Conservation (phyloP, 2,113 vertebrate genomes). For the Delphinus delphis region DNA sequence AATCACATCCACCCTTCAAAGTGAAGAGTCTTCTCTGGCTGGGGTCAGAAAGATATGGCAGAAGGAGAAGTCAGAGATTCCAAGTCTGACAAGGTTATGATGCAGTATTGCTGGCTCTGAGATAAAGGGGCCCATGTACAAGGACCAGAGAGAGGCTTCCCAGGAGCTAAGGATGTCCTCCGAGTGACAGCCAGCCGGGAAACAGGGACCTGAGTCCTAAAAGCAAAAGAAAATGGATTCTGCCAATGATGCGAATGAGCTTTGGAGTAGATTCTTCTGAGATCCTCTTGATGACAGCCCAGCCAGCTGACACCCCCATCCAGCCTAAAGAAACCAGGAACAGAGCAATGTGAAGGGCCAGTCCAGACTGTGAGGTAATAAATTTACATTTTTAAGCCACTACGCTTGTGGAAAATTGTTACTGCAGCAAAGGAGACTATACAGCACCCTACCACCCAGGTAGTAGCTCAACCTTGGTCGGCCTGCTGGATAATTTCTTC, state of each 20-base stretch:
- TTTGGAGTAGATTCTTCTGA: no score
- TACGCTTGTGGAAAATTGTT: not conserved
- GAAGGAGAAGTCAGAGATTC: not conserved
- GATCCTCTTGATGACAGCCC: no score
- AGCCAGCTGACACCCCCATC: not conserved
- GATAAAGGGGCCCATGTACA: fast-evolving
- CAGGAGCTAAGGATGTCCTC: fast-evolving
- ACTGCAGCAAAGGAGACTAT: no score
- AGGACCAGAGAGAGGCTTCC: not conserved
- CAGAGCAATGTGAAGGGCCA: fast-evolving
- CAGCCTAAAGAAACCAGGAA: fast-evolving
- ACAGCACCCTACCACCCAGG: fast-evolving
- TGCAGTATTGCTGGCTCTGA: not conserved
- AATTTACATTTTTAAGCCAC: not conserved
- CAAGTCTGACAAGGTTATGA: not conserved
- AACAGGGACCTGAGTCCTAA: not conserved
- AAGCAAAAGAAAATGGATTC: not conserved
- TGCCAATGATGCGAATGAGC: fast-evolving
- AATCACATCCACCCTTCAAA: not conserved
- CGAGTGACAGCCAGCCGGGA: not conserved
- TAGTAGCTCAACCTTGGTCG: fast-evolving
- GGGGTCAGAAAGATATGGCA: not conserved
- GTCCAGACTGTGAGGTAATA: not conserved
- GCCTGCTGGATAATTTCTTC: not conserved
- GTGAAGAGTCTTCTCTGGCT: not conserved